Evolutionary conservation across 2,797 vertebrate genomes (phyloP).

Genomic region (Australoheros facetus): DNA sequence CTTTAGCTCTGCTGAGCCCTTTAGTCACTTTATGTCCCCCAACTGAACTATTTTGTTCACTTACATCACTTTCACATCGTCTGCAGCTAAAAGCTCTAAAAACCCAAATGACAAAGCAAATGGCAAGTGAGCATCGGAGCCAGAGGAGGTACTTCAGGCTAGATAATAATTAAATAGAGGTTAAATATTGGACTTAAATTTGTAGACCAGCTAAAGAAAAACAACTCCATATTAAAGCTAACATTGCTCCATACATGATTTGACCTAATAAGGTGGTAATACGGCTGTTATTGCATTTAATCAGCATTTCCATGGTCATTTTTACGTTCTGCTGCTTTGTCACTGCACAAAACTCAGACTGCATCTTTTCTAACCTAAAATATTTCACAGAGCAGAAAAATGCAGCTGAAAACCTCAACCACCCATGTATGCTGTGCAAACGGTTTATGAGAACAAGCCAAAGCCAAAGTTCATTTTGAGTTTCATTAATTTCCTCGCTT

Average conservation of each 20-base stretch:
- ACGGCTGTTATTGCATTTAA: neutral
- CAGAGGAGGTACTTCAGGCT: neutral
- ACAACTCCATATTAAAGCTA: neutral
- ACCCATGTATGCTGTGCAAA: neutral
- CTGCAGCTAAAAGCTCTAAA: neutral
- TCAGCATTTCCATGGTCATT: neutral
- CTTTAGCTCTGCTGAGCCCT: neutral
- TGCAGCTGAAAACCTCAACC: conserved; percentile 7
- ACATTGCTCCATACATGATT: neutral
- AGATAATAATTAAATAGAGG: neutral
- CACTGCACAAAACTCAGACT: neutral
- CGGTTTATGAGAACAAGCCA: conserved; percentile 23
- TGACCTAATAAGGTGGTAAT: neutral
- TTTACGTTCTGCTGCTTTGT: neutral
- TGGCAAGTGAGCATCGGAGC: neutral
- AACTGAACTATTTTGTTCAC: neutral
- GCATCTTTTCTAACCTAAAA: neutral
- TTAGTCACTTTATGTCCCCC: neutral
- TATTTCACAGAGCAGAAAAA: conserved; percentile 24
- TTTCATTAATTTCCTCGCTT: conserved; percentile 59
- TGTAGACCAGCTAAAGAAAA: neutral
- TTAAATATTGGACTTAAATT: neutral
- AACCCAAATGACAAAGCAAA: neutral
- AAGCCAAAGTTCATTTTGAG: conserved; percentile 59
- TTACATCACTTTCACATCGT: neutral